These are phyloP conservation scores for Luehdorfia chinensis DNA, from an alignment of 1,140 invertebrate genomes.

Conservation along the genomic window DNA sequence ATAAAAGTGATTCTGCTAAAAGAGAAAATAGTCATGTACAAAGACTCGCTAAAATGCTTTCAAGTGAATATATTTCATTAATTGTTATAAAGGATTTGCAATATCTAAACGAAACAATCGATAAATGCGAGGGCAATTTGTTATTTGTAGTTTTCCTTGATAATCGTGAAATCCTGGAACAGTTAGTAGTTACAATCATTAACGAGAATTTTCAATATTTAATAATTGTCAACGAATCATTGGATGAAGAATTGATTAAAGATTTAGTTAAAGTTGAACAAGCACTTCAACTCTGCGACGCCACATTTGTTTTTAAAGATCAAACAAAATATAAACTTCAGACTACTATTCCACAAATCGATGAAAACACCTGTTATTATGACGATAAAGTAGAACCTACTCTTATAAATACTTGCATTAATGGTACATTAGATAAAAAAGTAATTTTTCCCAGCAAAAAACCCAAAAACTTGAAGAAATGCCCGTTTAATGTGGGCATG, in stretches of 20 bases:
- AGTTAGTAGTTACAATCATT: slow-evolving; percentile 7
- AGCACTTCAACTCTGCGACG: slow-evolving; percentile 23
- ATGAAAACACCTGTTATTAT: slow-evolving; percentile 34
- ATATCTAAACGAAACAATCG: not conserved
- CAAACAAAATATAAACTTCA: slow-evolving; percentile 20
- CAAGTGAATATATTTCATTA: not conserved
- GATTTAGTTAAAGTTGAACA: slow-evolving; percentile 17
- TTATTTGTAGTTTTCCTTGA: slow-evolving; percentile 27
- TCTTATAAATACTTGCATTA: slow-evolving; percentile 31
- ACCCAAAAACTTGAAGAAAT: slow-evolving; percentile 40
- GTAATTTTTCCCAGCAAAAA: slow-evolving; percentile 35
- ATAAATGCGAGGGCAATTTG: slow-evolving; percentile 20
- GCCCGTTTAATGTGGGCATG: slow-evolving; percentile 47
- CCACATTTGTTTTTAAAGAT: slow-evolving; percentile 30
- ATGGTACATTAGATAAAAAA: slow-evolving; percentile 21
- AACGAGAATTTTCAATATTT: slow-evolving; percentile 33
- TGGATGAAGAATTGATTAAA: slow-evolving; percentile 17
- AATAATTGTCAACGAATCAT: slow-evolving; percentile 24
- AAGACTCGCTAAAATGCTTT: not conserved
- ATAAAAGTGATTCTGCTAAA: not conserved
- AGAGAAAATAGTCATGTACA: not conserved
- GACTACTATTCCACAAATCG: slow-evolving; percentile 30
- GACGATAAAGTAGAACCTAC: slow-evolving; percentile 19
- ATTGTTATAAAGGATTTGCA: not conserved
- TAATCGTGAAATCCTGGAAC: slow-evolving; percentile 22